phyloP scores from a whole-genome alignment of 1,140 invertebrate species.

The Procambarus clarkii region DNA sequence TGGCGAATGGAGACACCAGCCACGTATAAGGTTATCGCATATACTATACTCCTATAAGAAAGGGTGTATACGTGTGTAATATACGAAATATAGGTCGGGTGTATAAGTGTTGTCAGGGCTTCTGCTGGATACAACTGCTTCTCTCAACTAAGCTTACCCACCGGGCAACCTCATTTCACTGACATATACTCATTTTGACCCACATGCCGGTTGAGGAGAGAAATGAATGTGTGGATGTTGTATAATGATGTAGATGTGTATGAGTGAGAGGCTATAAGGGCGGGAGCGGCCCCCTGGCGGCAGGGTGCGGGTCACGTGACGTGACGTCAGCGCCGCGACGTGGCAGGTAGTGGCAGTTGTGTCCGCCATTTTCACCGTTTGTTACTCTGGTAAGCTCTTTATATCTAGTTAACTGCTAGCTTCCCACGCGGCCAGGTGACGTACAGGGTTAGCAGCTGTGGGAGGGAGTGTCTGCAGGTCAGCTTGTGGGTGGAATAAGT shows the following conservation, averaged over 20 bases:
- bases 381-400: constrained; percentile 9
- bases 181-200: too few relatives aligned
- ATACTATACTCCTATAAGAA: too few relatives aligned
- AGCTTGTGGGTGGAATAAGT: background rate
- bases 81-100: too few relatives aligned
- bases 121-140: too few relatives aligned
- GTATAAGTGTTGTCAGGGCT: too few relatives aligned
- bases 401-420: background rate
- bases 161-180: too few relatives aligned
- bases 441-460: background rate
- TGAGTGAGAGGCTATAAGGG: background rate
- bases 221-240: background rate
- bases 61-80: too few relatives aligned
- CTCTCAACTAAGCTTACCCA: background rate
- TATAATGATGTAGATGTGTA: background rate
- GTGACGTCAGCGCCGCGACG: constrained; percentile 34
- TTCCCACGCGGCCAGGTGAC: background rate
- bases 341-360: constrained; percentile 38
- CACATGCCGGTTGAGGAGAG: too few relatives aligned
- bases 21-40: too few relatives aligned
- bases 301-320: constrained; percentile 19
- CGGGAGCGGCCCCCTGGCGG: background rate
- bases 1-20: too few relatives aligned
- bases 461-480: background rate
- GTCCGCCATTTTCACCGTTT: constrained; percentile 31